These are phyloP conservation scores for Sebastes matsubarae DNA, from an alignment of 2,797 vertebrate species.

Conservation along the genomic window DNA sequence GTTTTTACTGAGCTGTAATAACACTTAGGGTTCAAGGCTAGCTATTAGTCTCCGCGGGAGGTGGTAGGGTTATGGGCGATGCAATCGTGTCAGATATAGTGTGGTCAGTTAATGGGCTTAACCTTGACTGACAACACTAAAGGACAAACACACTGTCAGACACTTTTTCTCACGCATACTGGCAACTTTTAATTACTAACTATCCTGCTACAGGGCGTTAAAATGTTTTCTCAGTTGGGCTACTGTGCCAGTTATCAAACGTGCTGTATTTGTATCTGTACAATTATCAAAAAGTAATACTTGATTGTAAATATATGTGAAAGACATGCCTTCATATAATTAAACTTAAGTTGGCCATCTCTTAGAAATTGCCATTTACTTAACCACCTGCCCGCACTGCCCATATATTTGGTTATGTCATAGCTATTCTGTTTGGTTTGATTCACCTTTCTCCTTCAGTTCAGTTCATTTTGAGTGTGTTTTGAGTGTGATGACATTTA, in stretches of 20 bases:
- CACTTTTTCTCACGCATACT: background rate
- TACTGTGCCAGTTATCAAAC: background rate
- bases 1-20: slow-evolving; percentile 62
- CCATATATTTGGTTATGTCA: background rate
- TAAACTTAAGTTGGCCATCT: background rate
- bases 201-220: background rate
- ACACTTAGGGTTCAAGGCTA: slow-evolving; percentile 42
- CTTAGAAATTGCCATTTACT: background rate
- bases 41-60: slow-evolving; percentile 50
- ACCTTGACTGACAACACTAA: slow-evolving; percentile 43
- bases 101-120: slow-evolving; percentile 59
- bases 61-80: slow-evolving; percentile 39
- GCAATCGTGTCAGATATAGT: slow-evolving; percentile 43
- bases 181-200: background rate
- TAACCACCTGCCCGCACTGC: background rate
- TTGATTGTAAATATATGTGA: background rate
- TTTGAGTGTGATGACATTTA: no score
- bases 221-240: background rate
- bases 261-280: background rate
- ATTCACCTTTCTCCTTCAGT: background rate
- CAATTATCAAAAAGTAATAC: background rate
- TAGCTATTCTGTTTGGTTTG: background rate
- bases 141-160: slow-evolving; percentile 29
- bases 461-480: background rate
- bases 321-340: background rate